Percentiles rank a stretch among this genome's conserved stretches.
These are phyloP conservation scores for Acanthornis magna DNA, from an alignment of 2,797 vertebrate genomes.

Conservation along the genomic window DNA sequence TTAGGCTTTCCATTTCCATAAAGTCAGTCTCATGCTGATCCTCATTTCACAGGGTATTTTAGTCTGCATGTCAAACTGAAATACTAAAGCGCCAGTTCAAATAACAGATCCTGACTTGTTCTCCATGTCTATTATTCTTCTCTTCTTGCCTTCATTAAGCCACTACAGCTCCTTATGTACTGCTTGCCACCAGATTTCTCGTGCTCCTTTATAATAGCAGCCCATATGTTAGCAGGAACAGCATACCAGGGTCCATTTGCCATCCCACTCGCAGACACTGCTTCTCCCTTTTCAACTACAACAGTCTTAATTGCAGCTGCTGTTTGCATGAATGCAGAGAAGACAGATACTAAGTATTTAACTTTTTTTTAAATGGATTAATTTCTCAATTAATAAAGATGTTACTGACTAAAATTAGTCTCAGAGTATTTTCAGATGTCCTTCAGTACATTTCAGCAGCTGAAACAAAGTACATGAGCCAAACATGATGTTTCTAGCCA, in stretches of 20 bases:
- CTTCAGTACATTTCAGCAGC: neutral
- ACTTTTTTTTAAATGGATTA: neutral
- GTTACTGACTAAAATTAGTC: neutral
- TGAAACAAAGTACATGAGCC: neutral
- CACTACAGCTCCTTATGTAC: neutral
- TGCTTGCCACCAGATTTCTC: neutral
- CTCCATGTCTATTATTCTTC: neutral
- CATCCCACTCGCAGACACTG: neutral
- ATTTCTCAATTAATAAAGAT: neutral
- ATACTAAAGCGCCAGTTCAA: neutral
- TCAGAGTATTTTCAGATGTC: neutral
- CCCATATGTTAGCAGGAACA: neutral
- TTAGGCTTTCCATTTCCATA: neutral
- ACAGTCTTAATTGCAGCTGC: neutral
- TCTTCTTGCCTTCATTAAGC: neutral
- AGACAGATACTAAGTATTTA: neutral
- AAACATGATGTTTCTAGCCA: neutral
- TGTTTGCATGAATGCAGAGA: neutral
- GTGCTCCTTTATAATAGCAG: neutral
- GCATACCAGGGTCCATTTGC: neutral
- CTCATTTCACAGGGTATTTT: neutral
- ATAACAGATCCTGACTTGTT: neutral
- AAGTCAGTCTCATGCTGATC: neutral
- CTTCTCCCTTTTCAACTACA: neutral
- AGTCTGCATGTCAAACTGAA: neutral